These are phyloP conservation scores for Scaeva pyrastri DNA, from an alignment of 2,888 invertebrate genomes.

Conservation along the genomic window DNA sequence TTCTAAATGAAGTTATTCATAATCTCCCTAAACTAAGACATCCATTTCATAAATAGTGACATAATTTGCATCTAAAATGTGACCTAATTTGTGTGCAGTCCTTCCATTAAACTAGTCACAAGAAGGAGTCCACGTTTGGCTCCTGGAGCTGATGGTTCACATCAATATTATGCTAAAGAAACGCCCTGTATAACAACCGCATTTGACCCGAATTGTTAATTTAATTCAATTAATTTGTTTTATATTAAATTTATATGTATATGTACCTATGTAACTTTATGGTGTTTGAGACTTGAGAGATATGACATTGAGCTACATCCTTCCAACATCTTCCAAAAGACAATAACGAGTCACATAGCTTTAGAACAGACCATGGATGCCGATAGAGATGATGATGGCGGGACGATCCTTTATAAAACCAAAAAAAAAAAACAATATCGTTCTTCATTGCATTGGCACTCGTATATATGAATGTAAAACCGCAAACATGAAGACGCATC, in stretches of 20 bases:
- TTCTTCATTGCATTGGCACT: neutral
- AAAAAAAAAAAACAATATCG: slow-evolving; percentile 34
- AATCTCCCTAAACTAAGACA: too few relatives aligned
- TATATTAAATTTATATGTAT: neutral
- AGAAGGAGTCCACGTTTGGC: neutral
- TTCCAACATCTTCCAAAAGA: slow-evolving; percentile 19
- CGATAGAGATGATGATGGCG: neutral
- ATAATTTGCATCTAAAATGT: slow-evolving; percentile 22
- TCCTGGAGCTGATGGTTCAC: too few relatives aligned
- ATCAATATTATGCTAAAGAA: slow-evolving; percentile 8
- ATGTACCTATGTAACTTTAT: too few relatives aligned
- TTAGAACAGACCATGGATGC: too few relatives aligned
- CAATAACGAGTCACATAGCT: too few relatives aligned
- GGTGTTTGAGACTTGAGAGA: too few relatives aligned
- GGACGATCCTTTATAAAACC: neutral
- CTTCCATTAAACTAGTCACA: slow-evolving; percentile 13
- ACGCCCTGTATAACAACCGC: too few relatives aligned
- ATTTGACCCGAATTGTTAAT: slow-evolving; percentile 61
- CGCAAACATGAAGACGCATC: slow-evolving; percentile 3
- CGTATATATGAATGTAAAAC: neutral
- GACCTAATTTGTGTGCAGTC: slow-evolving; percentile 18
- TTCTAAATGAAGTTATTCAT: too few relatives aligned
- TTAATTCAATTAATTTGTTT: slow-evolving; percentile 59
- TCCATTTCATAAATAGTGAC: too few relatives aligned
- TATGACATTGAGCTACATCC: slow-evolving; percentile 43